These are phyloP conservation scores for Spea multiplicata DNA, from an alignment of 2,113 vertebrate genomes.

Conservation along the genomic window DNA sequence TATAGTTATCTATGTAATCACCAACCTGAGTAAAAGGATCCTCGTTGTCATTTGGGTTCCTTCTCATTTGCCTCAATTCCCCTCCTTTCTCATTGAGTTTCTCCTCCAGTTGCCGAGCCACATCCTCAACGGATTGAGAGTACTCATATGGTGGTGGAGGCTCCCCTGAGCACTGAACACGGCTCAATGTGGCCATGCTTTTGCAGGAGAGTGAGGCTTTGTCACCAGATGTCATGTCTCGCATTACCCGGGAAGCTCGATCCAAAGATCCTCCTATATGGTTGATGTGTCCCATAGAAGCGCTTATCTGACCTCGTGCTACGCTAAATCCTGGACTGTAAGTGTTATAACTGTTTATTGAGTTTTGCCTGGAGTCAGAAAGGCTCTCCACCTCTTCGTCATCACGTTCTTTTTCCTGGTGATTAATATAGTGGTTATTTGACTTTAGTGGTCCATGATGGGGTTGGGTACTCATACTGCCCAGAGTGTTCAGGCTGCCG, in stretches of 20 bases:
- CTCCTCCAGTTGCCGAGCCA: conserved; percentile 84
- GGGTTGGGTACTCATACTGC: conserved; percentile 68
- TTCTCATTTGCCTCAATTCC: conserved; percentile 87
- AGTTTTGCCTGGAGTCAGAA: conserved; percentile 84
- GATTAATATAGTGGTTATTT: conserved; percentile 69
- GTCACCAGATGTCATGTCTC: conserved; percentile 63
- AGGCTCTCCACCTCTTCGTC: conserved; percentile 68
- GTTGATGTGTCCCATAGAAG: conserved; percentile 92
- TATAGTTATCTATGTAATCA: not conserved
- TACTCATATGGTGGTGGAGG: conserved; percentile 85
- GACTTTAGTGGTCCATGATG: conserved; percentile 62
- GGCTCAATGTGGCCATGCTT: conserved; percentile 80
- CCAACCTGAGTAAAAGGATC: conserved; percentile 88
- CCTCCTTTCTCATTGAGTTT: conserved; percentile 83
- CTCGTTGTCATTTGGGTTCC: conserved; percentile 84
- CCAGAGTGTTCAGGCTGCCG: conserved; percentile 76
- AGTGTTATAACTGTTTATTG: conserved; percentile 85
- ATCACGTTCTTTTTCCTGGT: conserved; percentile 59
- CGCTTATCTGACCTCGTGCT: conserved; percentile 82
- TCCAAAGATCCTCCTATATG: conserved; percentile 89
- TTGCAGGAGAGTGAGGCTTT: conserved; percentile 72
- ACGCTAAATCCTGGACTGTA: conserved; percentile 80
- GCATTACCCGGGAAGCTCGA: conserved; percentile 66
- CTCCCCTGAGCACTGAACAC: conserved; percentile 75
- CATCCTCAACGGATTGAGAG: conserved; percentile 81